These are phyloP conservation scores for Lepidurus apus DNA, from an alignment of 1,140 invertebrate species.

Conservation along the genomic window DNA sequence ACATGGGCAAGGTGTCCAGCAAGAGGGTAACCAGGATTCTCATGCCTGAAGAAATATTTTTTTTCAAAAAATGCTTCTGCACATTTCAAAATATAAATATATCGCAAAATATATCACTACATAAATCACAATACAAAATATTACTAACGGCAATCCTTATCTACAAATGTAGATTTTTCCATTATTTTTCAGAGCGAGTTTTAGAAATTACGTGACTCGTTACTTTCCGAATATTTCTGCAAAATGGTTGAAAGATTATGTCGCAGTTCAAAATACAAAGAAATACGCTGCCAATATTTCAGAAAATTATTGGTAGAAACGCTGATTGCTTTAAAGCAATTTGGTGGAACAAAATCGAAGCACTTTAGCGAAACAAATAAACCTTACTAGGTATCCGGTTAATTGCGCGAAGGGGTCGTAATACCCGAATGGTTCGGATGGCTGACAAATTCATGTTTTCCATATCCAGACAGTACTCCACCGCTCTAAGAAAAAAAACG, in stretches of 20 bases:
- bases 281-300: not conserved
- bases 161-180: not conserved
- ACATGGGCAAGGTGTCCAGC: conserved; percentile 97
- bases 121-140: too few relatives aligned
- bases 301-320: conserved; percentile 18
- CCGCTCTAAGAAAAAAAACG: conserved; percentile 58
- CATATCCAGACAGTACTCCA: conserved; percentile 92
- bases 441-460: conserved; percentile 98
- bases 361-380: conserved; percentile 34
- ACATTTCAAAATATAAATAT: too few relatives aligned
- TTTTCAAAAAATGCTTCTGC: too few relatives aligned
- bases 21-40: conserved; percentile 95
- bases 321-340: conserved; percentile 24
- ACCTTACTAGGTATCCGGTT: conserved; percentile 99
- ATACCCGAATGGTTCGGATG: conserved; percentile 93
- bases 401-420: conserved; percentile 92
- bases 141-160: too few relatives aligned
- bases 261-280: not conserved
- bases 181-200: not conserved
- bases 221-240: not conserved
- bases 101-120: too few relatives aligned
- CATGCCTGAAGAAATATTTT: conserved; percentile 67
- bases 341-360: not conserved
- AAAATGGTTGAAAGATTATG: not conserved
- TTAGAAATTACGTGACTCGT: too few relatives aligned